Evolutionary conservation across 2,888 invertebrate species (phyloP).

Genomic region (Enchytraeus crypticus): DNA sequence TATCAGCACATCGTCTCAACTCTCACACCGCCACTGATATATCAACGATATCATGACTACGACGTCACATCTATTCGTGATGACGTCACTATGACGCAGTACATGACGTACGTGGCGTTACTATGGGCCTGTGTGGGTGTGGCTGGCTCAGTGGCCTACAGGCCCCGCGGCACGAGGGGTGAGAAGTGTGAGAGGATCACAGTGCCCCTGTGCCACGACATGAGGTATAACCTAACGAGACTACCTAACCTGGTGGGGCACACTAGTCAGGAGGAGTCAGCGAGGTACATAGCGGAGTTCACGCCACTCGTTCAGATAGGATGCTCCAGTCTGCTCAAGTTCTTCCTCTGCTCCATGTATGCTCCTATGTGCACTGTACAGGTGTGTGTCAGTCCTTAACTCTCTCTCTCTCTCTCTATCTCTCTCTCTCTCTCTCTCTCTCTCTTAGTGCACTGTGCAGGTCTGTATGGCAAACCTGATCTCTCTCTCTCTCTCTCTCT

Average conservation of each 20-base stretch:
- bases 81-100: too few species aligned
- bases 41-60: background rate
- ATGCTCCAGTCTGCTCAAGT: slow-evolving; percentile 4
- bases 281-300: slow-evolving; percentile 2
- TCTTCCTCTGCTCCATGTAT: slow-evolving; percentile 7
- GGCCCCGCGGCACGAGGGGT: too few species aligned
- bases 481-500: too few species aligned
- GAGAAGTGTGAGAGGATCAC: slow-evolving; percentile 5
- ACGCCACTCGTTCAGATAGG: slow-evolving; percentile 2
- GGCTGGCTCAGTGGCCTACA: background rate
- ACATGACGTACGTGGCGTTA: too few species aligned
- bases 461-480: too few species aligned
- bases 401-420: too few species aligned
- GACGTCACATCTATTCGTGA: background rate
- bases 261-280: background rate
- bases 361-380: slow-evolving; percentile 8
- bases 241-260: slow-evolving; percentile 10
- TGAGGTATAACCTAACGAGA: slow-evolving; percentile 6
- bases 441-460: too few species aligned
- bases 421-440: too few species aligned
- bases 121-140: background rate
- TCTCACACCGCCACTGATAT: background rate
- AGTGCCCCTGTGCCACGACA: slow-evolving; percentile 3
- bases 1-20: background rate
- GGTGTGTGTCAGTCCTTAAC: too few species aligned